Conservation (phyloP, 2,113 vertebrate genomes). For the Brachypteracias leptosomus region DNA sequence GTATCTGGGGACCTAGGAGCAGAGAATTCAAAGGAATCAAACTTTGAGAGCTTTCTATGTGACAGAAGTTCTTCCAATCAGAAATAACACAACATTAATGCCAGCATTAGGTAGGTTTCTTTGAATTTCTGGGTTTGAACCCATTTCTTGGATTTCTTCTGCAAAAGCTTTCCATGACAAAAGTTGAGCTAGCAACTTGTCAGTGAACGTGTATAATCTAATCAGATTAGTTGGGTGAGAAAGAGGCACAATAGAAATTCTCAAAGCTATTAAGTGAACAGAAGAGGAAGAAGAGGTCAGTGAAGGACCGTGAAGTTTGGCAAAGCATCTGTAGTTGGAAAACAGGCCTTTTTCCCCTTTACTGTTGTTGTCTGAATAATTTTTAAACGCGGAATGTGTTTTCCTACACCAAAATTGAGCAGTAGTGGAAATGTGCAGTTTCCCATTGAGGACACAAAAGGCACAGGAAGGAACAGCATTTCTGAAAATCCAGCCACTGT, state of each 20-base stretch:
- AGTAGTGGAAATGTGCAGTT: neutral
- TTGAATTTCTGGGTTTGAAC: neutral
- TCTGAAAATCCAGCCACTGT: neutral
- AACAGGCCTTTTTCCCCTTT: constrained; percentile 12
- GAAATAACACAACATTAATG: neutral
- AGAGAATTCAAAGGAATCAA: neutral
- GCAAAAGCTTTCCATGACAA: neutral
- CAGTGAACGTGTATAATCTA: neutral
- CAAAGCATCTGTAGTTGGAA: constrained; percentile 41
- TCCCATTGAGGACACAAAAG: neutral
- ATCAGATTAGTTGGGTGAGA: constrained; percentile 32
- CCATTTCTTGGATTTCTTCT: neutral
- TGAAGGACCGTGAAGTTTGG: constrained; percentile 61
- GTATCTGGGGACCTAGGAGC: neutral
- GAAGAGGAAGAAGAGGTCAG: constrained; percentile 41
- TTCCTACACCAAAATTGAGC: neutral
- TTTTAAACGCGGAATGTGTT: neutral
- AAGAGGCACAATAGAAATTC: constrained; percentile 41
- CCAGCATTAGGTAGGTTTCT: neutral
- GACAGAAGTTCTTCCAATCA: neutral
- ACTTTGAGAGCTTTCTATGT: neutral
- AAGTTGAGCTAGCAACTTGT: neutral
- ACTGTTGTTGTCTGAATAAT: neutral
- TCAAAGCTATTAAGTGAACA: constrained; percentile 13
- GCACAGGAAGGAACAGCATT: neutral